Base-by-base conservation (phyloP, 2,888 invertebrate species). In the Metellina segmentata region DNA sequence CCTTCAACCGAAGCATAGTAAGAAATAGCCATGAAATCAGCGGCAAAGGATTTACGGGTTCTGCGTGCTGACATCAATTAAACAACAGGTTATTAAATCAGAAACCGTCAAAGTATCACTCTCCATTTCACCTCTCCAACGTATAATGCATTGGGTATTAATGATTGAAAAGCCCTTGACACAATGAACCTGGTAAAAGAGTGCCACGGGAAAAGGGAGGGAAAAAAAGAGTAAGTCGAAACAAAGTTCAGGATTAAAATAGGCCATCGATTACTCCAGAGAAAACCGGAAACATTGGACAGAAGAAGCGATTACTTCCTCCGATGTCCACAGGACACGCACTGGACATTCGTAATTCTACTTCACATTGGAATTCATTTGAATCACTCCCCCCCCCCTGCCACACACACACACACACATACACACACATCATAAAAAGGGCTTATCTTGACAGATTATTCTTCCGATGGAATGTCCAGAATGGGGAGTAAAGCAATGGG, bases 241-340 rank as follows among this genome's bases (percentile, higher is more conserved):
- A 51, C 13, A 71, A 48, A 72, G 81, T 69, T 81, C 61, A 52
- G 61, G 72, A 72, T 72, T 72, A 83, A 83, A 83, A 83, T 83
- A 83, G 83, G 72, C 83, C 71, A 83, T 83, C 83, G 83, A 83
- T 83, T 83, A 72, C 16, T 11, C 34, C 61, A 13, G 53, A 34
- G 79, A 79, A 61, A 61, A 79, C 79, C 79, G 79, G 79, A 79
- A 79, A 79, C 79, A 79, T 79, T 20, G 79, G n/a, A 34, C 34
- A 34, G 34, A 34, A 34, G 34, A 34, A 34, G 34, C 53, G 53
- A 79, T 79, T 79, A 61, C 16, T 7, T 61, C 20, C 61, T 61
- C 16, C 61, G 61, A 16, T 34, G 34, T 34, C 34, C 34, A 34
- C 34, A 34, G 34, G 34, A 34, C 34, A 34, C 34, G 34, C 34